Evolutionary conservation across 1,140 invertebrate species (phyloP), one percentile per base, ranked within the genome.

Genomic region (Drosophila kohkoa): DNA sequence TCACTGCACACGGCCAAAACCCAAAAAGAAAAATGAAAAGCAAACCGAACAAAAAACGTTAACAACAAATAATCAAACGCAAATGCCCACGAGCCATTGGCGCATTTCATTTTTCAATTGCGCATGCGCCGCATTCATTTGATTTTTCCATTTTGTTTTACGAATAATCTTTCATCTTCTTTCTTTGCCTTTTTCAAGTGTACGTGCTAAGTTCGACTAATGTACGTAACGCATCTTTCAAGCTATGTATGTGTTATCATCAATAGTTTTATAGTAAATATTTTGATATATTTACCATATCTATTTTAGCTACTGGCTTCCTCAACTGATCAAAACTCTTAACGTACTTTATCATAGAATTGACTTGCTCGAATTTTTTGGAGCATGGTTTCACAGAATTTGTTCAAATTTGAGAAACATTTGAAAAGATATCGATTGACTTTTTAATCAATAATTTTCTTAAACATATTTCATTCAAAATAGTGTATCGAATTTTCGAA

Each of bases 91-190:
- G 30, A 75, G 66, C 85, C 74, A 78, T 83, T 88, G 77, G 77
- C 85, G 85, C 85, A 89, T 88, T 88, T 68, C 49, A 76, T 73
- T 79, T 79, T 79, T 63, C 68, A 79, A 79, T 79, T 79, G 68
- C 66, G 59, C 73, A 70, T 70, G 67, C 67, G 58, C 67, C 25
- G 52, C 74, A 76, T 79, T 83, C 58, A 76, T 87, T 72, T 82
- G 58, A 63, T 68, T 64, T 62, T 65, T 68, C n/a, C 38, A 51
- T 49, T 59, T 10, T 63, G 35, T 59, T 51, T 16, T 28, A 16
- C 35, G n/a, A 25, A 7, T 38, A 35, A 16, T 58, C 65, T 38
- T 11, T 55, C 13, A 11, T 38, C 45, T 30, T 58, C 65, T 38
- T 11, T 55, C 13, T 15, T 48, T 30, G 28, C 20, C 7, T 11